Evolutionary conservation across 2,113 vertebrate genomes (phyloP).

Genomic region (Trogon surrucura): DNA sequence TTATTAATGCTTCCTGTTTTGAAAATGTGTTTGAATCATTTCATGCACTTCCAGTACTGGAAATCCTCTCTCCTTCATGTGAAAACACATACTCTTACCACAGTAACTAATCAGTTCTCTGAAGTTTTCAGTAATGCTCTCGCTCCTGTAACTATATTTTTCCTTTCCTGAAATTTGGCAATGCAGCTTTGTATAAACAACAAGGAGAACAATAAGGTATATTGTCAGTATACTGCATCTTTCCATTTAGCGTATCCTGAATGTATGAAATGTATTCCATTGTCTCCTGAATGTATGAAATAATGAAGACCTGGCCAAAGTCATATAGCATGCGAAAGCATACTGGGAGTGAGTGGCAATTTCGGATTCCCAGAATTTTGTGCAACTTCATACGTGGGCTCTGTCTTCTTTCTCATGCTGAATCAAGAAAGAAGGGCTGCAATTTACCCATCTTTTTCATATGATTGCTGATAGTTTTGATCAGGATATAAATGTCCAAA

Average conservation of each 20-base stretch:
- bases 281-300: not conserved
- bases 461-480: not conserved
- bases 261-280: not conserved
- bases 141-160: not conserved
- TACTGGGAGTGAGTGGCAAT: not conserved
- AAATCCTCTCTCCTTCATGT: not conserved
- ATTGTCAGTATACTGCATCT: not conserved
- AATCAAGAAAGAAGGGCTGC: not conserved
- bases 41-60: not conserved
- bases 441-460: not conserved
- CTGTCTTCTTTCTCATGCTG: not conserved
- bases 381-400: accelerated
- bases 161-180: not conserved
- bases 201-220: not conserved
- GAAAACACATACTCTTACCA: not conserved
- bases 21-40: not conserved
- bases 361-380: not conserved
- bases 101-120: not conserved
- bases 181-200: not conserved
- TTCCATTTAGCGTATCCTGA: not conserved
- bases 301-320: not conserved
- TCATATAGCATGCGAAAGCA: accelerated
- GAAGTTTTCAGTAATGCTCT: not conserved
- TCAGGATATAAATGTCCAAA: not conserved
- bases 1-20: conserved; percentile 20